phyloP scores from a whole-genome alignment of 2,113 vertebrate genomes.

The Pipra filicauda region DNA sequence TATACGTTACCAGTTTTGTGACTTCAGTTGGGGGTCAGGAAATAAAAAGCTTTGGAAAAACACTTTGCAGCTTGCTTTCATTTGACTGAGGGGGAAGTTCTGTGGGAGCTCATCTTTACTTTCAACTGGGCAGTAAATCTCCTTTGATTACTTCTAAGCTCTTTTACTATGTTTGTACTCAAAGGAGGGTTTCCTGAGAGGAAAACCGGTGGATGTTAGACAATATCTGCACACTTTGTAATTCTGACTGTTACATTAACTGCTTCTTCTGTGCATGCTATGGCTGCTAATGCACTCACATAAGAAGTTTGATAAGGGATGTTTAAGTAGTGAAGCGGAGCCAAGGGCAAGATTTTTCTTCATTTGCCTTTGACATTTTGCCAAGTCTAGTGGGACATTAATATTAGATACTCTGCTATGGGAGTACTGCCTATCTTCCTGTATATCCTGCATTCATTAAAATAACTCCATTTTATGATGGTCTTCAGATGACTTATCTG shows the following conservation, averaged over 20 bases:
- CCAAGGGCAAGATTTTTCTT: background rate
- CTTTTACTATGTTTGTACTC: background rate
- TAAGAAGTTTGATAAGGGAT: background rate
- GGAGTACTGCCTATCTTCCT: background rate
- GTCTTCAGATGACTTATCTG: background rate
- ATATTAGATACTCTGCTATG: background rate
- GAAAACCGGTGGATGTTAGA: background rate
- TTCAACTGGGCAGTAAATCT: background rate
- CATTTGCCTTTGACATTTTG: constrained; percentile 16
- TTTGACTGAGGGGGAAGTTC: background rate
- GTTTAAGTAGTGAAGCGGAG: background rate
- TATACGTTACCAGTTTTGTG: background rate
- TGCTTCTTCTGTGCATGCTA: background rate
- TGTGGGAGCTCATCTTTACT: background rate
- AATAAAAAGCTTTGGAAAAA: background rate
- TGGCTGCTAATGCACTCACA: background rate
- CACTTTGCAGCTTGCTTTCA: background rate
- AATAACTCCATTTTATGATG: background rate
- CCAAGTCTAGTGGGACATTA: background rate
- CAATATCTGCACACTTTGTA: background rate
- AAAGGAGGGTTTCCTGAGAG: background rate
- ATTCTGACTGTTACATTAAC: background rate
- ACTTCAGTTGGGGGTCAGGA: background rate
- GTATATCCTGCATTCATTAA: constrained; percentile 3
- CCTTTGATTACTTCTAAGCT: background rate